Conservation (phyloP, 2,113 vertebrate species). For the Hymenochirus boettgeri region DNA sequence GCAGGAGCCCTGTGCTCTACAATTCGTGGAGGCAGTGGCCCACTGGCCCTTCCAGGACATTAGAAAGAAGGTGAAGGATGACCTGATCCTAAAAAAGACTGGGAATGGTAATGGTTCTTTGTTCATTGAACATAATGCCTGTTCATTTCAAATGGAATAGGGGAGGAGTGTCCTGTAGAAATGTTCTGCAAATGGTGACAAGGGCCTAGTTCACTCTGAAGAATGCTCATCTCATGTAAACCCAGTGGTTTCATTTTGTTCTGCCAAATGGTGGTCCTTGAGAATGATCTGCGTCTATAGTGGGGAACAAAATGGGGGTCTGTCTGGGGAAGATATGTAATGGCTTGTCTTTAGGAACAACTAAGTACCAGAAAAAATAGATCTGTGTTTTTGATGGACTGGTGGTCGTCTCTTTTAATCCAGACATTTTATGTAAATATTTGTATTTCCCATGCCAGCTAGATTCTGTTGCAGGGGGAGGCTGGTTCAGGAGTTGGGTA, state of each 20-base stretch:
- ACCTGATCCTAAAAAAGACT: constrained; percentile 68
- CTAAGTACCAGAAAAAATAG: constrained; percentile 49
- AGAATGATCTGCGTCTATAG: constrained; percentile 51
- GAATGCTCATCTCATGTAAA: constrained; percentile 47
- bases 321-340: constrained; percentile 50
- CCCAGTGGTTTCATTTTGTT: constrained; percentile 51
- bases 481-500: constrained; percentile 63
- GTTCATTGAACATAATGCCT: constrained; percentile 64
- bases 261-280: constrained; percentile 49
- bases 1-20: constrained; percentile 68
- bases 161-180: constrained; percentile 51
- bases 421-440: constrained; percentile 47
- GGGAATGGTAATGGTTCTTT: constrained; percentile 58
- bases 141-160: constrained; percentile 59
- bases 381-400: constrained; percentile 35
- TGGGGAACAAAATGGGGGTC: constrained; percentile 46
- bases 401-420: constrained; percentile 48
- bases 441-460: constrained; percentile 48
- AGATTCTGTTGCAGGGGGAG: constrained; percentile 60
- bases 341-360: constrained; percentile 52
- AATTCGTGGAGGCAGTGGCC: constrained; percentile 67
- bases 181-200: constrained; percentile 49
- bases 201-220: constrained; percentile 63
- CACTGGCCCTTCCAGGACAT: constrained; percentile 69
- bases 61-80: constrained; percentile 65